These are phyloP conservation scores for Baryphthengus martii DNA, from an alignment of 2,113 vertebrate species.

Conservation along the genomic window DNA sequence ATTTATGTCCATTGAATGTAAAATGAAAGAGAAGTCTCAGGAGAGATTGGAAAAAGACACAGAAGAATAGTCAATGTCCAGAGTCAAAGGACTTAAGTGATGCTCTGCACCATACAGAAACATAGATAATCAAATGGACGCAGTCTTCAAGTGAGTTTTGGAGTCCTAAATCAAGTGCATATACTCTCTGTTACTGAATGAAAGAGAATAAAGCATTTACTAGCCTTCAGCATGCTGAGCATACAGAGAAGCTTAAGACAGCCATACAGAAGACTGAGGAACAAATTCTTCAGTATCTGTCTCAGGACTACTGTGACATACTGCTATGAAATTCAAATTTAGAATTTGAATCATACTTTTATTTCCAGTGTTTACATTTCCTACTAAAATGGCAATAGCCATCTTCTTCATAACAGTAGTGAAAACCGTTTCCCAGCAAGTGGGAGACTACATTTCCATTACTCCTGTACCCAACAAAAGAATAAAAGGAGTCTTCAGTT, in stretches of 20 bases:
- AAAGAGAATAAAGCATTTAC: background rate
- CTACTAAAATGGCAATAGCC: background rate
- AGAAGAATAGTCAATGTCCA: background rate
- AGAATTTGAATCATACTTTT: background rate
- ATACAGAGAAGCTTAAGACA: background rate
- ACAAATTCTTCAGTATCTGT: background rate
- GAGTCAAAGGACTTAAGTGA: background rate
- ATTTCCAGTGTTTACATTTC: background rate
- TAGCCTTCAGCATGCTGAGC: background rate
- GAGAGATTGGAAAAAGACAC: background rate
- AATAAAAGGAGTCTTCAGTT: background rate
- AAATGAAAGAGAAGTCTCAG: background rate
- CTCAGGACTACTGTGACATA: background rate
- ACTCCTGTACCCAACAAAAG: background rate
- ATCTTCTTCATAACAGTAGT: background rate
- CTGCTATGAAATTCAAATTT: background rate
- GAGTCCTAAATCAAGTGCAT: background rate
- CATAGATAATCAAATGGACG: background rate
- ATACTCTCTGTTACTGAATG: background rate
- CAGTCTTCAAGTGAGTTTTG: background rate
- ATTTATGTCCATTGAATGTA: background rate
- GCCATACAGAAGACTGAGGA: background rate
- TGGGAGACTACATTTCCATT: background rate
- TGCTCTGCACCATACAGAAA: background rate
- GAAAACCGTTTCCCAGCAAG: background rate